Conservation (phyloP, 2,888 invertebrate species). For the Mongoloraphidia duomilia region DNA sequence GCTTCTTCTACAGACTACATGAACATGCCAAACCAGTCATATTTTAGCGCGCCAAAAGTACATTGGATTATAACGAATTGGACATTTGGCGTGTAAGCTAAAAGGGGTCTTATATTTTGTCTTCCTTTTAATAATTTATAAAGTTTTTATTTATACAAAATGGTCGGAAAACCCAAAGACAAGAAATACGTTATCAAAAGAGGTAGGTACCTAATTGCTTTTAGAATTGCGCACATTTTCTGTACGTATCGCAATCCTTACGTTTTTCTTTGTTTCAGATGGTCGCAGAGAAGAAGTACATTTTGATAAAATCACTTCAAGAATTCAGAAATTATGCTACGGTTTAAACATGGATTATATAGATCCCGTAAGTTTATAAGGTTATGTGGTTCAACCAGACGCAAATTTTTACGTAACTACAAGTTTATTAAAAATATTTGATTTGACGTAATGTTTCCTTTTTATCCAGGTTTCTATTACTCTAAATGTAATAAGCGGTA, state of each 20-base stretch:
- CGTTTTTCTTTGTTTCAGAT: conserved; percentile 37
- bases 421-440: too few relatives aligned
- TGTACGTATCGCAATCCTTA: conserved; percentile 5
- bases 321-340: conserved; percentile 90
- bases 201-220: conserved; percentile 25
- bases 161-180: conserved; percentile 32
- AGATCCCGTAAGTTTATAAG: conserved; percentile 64
- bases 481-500: conserved; percentile 82
- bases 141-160: conserved; percentile 16
- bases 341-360: conserved; percentile 92
- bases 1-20: too few relatives aligned
- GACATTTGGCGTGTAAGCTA: too few relatives aligned
- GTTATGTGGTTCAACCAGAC: neutral
- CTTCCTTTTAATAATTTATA: neutral
- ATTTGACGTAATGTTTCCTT: conserved; percentile 4
- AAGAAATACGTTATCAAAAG: conserved; percentile 37
- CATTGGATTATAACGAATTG: too few relatives aligned
- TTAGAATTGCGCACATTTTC: neutral
- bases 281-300: conserved; percentile 84
- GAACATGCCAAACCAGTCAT: too few relatives aligned
- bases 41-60: too few relatives aligned
- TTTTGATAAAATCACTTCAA: conserved; percentile 95
- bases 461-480: conserved; percentile 58
- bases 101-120: too few relatives aligned
- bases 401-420: neutral